These are phyloP conservation scores for Ormyrus rosae DNA, from an alignment of 2,888 invertebrate genomes.

Conservation along the genomic window DNA sequence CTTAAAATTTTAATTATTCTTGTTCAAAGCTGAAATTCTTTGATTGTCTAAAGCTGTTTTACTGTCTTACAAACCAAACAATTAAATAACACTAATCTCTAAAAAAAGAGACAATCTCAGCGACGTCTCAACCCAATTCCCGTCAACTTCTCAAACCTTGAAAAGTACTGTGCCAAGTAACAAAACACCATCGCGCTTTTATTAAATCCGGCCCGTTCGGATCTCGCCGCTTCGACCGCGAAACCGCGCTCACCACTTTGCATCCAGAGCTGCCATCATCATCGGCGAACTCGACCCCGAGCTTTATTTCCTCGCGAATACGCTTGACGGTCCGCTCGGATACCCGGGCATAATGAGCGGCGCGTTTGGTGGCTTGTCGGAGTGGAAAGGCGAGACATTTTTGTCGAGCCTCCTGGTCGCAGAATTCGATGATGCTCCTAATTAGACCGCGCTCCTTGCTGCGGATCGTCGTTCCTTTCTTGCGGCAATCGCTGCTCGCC, in stretches of 20 bases:
- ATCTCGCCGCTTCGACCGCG: constrained; percentile 49
- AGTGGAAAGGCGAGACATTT: constrained; percentile 52
- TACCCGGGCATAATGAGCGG: constrained; percentile 52
- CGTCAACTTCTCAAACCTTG: too few species aligned
- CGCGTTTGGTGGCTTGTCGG: constrained; percentile 56
- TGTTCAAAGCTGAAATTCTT: too few species aligned
- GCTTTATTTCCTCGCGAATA: constrained; percentile 54
- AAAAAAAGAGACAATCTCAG: too few species aligned
- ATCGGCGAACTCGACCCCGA: constrained; percentile 54
- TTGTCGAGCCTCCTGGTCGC: constrained; percentile 53
- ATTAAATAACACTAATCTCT: neutral
- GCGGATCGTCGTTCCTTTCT: constrained; percentile 53
- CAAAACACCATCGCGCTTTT: too few species aligned
- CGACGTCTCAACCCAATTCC: too few species aligned
- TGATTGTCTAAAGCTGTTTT: too few species aligned
- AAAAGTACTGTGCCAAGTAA: too few species aligned
- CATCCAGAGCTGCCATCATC: neutral
- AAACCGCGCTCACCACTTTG: constrained; percentile 18
- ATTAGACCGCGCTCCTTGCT: constrained; percentile 55
- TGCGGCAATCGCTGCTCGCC: constrained; percentile 37
- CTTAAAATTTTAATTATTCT: too few species aligned
- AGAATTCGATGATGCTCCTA: constrained; percentile 52
- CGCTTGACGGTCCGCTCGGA: constrained; percentile 56
- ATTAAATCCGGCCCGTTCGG: too few species aligned
- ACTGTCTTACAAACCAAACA: neutral